phyloP scores from a whole-genome alignment of 2,113 vertebrate species.

The Psilopogon haemacephalus region DNA sequence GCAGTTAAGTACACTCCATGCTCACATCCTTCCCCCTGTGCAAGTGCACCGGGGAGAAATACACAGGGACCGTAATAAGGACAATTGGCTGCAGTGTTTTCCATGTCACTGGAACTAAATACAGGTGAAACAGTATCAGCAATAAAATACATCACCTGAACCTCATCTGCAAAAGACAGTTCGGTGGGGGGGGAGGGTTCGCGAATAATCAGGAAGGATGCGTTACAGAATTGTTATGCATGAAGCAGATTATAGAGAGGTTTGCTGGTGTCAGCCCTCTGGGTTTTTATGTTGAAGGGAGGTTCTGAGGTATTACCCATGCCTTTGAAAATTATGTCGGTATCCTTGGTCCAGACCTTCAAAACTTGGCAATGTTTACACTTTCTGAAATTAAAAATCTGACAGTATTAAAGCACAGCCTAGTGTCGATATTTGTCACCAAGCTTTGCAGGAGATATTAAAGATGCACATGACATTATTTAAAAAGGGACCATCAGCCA shows the following conservation, averaged over 20 bases:
- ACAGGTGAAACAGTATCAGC: slow-evolving; percentile 75
- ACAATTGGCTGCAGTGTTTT: slow-evolving; percentile 77
- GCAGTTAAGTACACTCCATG: slow-evolving; percentile 81
- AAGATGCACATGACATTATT: slow-evolving; percentile 52
- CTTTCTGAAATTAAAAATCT: slow-evolving; percentile 79
- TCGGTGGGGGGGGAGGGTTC: background rate
- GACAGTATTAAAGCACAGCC: slow-evolving; percentile 69
- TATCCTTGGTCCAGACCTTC: slow-evolving; percentile 82
- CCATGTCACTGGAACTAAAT: slow-evolving; percentile 78
- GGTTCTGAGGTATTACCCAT: slow-evolving; percentile 52
- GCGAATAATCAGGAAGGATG: slow-evolving; percentile 23
- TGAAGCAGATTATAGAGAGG: slow-evolving; percentile 37
- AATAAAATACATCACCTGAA: slow-evolving; percentile 68
- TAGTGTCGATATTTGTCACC: slow-evolving; percentile 61
- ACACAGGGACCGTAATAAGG: slow-evolving; percentile 76
- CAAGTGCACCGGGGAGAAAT: slow-evolving; percentile 75
- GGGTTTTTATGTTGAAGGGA: slow-evolving; percentile 74
- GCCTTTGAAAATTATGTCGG: slow-evolving; percentile 79
- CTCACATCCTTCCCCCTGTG: slow-evolving; percentile 73
- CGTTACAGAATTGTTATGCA: slow-evolving; percentile 46
- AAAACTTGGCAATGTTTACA: slow-evolving; percentile 75
- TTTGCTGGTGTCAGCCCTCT: slow-evolving; percentile 53
- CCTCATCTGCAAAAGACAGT: slow-evolving; percentile 56
- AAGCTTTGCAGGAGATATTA: slow-evolving; percentile 58
- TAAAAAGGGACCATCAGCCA: slow-evolving; percentile 39